Percentiles rank a stretch among this genome's conserved stretches.
Conservation (phyloP, 2,888 invertebrate species). For the Mesochorus sp. region DNA sequence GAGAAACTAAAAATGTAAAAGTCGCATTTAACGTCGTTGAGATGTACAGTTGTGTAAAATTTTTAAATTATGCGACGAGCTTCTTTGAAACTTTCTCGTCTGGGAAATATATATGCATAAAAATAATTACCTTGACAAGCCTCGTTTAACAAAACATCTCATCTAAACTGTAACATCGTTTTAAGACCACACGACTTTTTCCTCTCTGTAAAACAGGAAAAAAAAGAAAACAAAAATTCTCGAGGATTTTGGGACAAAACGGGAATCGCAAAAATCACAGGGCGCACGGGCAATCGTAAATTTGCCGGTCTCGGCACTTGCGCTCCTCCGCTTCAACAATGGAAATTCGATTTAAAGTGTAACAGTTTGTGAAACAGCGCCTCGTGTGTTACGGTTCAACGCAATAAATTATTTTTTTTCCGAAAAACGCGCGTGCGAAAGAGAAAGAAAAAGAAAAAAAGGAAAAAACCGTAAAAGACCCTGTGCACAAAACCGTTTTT, state of each 20-base stretch:
- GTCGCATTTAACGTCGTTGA: slow-evolving; percentile 10
- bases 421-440: slow-evolving; percentile 39
- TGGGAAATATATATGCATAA: slow-evolving; percentile 13
- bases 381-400: slow-evolving; percentile 67
- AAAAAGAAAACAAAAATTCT: slow-evolving; percentile 35
- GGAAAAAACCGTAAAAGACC: slow-evolving; percentile 63
- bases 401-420: slow-evolving; percentile 75
- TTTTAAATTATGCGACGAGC: slow-evolving; percentile 42
- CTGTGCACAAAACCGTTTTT: slow-evolving; percentile 69
- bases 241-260: slow-evolving; percentile 17
- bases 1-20: slow-evolving; percentile 39
- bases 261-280: slow-evolving; percentile 32
- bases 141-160: slow-evolving; percentile 63
- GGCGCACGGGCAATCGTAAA: slow-evolving; percentile 68
- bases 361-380: slow-evolving; percentile 73
- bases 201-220: slow-evolving; percentile 1
- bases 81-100: not conserved
- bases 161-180: slow-evolving; percentile 71
- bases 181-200: slow-evolving; percentile 42
- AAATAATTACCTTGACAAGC: slow-evolving; percentile 55
- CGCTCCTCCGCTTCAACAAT: slow-evolving; percentile 59
- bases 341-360: slow-evolving; percentile 76
- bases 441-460: slow-evolving; percentile 25
- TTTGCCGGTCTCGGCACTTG: slow-evolving; percentile 63
- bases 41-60: slow-evolving; percentile 45